Base-by-base conservation (phyloP, 2,797 vertebrate species). In the Margarornis squamiger region DNA sequence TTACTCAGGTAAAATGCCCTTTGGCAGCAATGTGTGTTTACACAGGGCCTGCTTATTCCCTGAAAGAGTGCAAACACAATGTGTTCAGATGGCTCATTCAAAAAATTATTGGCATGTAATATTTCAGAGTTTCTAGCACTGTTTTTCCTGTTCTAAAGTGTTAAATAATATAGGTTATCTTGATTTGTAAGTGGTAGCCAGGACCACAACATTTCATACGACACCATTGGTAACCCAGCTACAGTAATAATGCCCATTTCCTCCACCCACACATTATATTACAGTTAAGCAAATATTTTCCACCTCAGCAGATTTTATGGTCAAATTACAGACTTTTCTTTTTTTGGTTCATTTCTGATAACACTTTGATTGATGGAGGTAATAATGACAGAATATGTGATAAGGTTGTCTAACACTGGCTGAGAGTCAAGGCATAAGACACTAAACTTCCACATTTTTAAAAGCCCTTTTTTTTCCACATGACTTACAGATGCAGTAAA, bases 231-330 rank as follows among this genome's bases (percentile, higher is more conserved):
- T 72, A 88, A 80, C 55, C 1, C 4, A 73, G 51, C n/a, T 78
- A 17, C 4, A 5, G 32, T 8, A 85, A 36, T 26, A 73, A 55
- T 4, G 4, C 58, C 14, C 16, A 9, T 63, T 94, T 90, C 65
- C 70, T 68, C 52, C 59, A 38, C 41, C 36, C 58, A 36, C 1
- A 0, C n/a, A 11, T 36, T 87, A 55, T n/a, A 46, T 14, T n/a
- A 86, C 22, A 80, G 52, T 52, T 57, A 57, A 88, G 45, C 65
- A 94, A 86, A 36, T 71, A 80, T 71, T 67, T 89, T 79, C 72
- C 72, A 70, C 39, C 52, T 74, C 75, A 88, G 20, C 34, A 63
- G 65, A 38, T 67, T 67, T 89, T 57, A 71, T 7, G 6, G 65
- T 46, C 85, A 76, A 36, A 70, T 80, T 48, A 76, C 6, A 82